Percentiles rank a stretch among this genome's conserved stretches.
Evolutionary conservation across 2,113 vertebrate species (phyloP).

Genomic region (Amia ocellicauda): DNA sequence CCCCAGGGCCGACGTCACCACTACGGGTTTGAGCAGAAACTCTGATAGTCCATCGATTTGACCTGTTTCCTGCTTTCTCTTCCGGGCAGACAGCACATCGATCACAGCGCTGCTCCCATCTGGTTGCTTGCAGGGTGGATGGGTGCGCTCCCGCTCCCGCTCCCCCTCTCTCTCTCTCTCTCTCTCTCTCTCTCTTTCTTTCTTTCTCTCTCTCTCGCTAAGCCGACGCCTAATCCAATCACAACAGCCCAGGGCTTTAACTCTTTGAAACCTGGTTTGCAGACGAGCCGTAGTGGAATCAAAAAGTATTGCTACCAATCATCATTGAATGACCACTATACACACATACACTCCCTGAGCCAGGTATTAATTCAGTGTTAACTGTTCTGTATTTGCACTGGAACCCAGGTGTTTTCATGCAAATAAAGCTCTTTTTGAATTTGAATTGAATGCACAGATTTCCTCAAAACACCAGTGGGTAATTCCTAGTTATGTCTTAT

Average conservation of each 20-base stretch:
- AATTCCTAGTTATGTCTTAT: no score
- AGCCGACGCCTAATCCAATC: conserved; percentile 15
- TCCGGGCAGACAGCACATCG: not conserved
- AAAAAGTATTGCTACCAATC: no score
- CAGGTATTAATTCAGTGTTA: conserved; percentile 37
- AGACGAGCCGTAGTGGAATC: no score
- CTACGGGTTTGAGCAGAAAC: conserved; percentile 17
- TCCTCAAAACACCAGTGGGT: no score
- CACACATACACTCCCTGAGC: conserved; percentile 25
- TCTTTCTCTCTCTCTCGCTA: conserved; percentile 16
- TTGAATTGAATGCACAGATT: no score
- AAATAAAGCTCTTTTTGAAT: no score
- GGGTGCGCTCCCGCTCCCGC: no score
- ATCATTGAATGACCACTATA: no score
- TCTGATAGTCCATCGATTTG: conserved; percentile 1
- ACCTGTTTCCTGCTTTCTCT: conserved; percentile 11
- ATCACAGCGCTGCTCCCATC: not conserved
- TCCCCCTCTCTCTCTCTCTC: conserved; percentile 26
- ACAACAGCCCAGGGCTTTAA: conserved; percentile 17
- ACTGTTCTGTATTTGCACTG: no score
- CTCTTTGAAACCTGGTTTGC: not conserved
- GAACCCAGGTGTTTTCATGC: no score
- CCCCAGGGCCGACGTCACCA: conserved; percentile 40
- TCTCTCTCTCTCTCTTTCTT: conserved; percentile 9
- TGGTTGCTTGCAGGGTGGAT: not conserved